These are phyloP conservation scores for Sebastolobus altivelis DNA, from an alignment of 2,797 vertebrate species.

Conservation along the genomic window DNA sequence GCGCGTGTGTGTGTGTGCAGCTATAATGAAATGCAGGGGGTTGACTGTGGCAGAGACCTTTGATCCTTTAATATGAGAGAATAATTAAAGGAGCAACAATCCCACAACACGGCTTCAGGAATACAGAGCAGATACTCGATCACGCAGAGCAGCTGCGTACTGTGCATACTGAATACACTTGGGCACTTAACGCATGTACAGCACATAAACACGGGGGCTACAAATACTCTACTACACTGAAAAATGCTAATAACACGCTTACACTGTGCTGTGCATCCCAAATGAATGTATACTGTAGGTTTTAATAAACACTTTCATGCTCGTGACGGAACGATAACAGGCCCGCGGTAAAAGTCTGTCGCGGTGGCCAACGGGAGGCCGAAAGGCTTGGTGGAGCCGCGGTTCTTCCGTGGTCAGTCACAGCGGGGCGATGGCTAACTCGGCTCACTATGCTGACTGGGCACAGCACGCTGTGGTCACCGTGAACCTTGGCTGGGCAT, in stretches of 20 bases:
- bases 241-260: conserved; percentile 59
- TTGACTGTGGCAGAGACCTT: conserved; percentile 81
- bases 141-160: conserved; percentile 58
- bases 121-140: conserved; percentile 79
- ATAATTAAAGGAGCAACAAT: conserved; percentile 89
- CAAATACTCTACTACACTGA: conserved; percentile 43
- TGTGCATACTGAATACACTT: conserved; percentile 60
- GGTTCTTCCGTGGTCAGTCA: conserved; percentile 48
- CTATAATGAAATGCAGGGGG: conserved; percentile 79
- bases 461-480: conserved; percentile 47
- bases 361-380: conserved; percentile 19
- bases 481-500: conserved; percentile 36
- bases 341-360: neutral
- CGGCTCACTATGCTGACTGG: conserved; percentile 45
- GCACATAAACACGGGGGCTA: conserved; percentile 40
- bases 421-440: conserved; percentile 48
- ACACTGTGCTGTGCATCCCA: conserved; percentile 18
- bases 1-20: neutral
- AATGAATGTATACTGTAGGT: conserved; percentile 4
- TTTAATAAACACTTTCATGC: conserved; percentile 34
- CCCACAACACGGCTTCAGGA: conserved; percentile 76
- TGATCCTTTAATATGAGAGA: conserved; percentile 89
- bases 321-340: conserved; percentile 11
- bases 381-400: conserved; percentile 41
- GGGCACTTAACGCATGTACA: conserved; percentile 48